Conservation (phyloP, 2,888 invertebrate species). For the Troides aeacus region DNA sequence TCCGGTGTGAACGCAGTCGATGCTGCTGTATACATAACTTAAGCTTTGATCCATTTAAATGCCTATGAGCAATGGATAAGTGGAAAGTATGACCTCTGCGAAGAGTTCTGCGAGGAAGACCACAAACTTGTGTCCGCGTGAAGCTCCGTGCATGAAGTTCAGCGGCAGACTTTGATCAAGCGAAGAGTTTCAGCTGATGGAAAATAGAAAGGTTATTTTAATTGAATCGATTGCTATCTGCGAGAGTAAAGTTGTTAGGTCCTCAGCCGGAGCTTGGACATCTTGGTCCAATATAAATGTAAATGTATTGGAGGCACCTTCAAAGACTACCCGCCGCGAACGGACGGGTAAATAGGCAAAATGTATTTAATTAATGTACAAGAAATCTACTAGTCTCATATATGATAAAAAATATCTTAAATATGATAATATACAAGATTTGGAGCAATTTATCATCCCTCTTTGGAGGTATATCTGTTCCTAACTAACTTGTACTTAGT, state of each 20-base stretch:
- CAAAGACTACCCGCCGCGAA: constrained; percentile 33
- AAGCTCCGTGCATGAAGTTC: no score
- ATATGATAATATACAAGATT: no score
- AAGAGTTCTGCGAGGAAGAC: no score
- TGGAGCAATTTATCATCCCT: no score
- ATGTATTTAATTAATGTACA: neutral
- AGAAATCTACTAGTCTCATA: no score
- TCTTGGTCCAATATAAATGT: constrained; percentile 75
- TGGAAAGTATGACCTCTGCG: neutral
- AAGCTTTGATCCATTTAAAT: no score
- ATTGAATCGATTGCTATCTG: constrained; percentile 59
- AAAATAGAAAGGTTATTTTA: constrained; percentile 45
- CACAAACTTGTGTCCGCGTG: no score
- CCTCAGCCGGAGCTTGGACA: constrained; percentile 46
- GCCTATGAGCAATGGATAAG: neutral
- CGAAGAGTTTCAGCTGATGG: neutral
- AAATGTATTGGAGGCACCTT: constrained; percentile 66
- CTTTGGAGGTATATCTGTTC: no score
- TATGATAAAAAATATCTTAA: no score
- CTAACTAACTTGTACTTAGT: no score
- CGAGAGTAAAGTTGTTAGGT: constrained; percentile 44
- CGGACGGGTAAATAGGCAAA: constrained; percentile 22
- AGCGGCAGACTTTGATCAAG: neutral
- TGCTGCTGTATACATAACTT: no score
- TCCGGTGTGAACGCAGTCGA: no score